phyloP scores from a whole-genome alignment of 2,888 invertebrate genomes.

The Timema cristinae region DNA sequence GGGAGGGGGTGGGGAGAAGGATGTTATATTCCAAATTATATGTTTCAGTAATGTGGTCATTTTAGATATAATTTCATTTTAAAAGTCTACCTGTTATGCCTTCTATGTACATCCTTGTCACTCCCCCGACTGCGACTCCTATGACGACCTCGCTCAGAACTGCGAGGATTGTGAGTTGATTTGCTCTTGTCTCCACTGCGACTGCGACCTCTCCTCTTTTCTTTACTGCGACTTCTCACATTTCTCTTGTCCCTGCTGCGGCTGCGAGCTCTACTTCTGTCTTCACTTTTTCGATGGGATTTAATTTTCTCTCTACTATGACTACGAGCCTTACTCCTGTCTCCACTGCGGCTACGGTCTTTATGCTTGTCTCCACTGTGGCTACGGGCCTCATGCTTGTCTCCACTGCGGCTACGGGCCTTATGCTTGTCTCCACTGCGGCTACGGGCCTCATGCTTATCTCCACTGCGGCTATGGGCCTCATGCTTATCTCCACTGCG shows the following conservation, averaged over 20 bases:
- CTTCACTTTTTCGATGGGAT: not conserved
- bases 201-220: constrained; percentile 22
- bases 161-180: not conserved
- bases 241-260: constrained; percentile 17
- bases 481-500: not conserved
- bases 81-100: too few relatives aligned
- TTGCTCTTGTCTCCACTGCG: constrained; percentile 18
- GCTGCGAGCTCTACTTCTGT: not conserved
- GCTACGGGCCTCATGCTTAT: not conserved
- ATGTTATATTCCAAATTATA: too few relatives aligned
- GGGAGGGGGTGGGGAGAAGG: too few relatives aligned
- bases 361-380: constrained; percentile 12
- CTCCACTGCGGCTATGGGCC: not conserved
- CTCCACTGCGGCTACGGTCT: constrained; percentile 18
- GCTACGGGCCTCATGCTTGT: constrained; percentile 17
- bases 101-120: too few relatives aligned
- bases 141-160: too few relatives aligned
- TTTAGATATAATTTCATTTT: too few relatives aligned
- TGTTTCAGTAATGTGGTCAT: too few relatives aligned
- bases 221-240: constrained; percentile 18
- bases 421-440: constrained; percentile 31
- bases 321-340: constrained; percentile 11
- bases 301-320: constrained; percentile 14
- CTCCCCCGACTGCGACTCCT: too few relatives aligned
- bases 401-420: constrained; percentile 25